These are phyloP conservation scores for Caenorhabditis drosophilae DNA, from an alignment of 2,888 invertebrate genomes.

Conservation along the genomic window DNA sequence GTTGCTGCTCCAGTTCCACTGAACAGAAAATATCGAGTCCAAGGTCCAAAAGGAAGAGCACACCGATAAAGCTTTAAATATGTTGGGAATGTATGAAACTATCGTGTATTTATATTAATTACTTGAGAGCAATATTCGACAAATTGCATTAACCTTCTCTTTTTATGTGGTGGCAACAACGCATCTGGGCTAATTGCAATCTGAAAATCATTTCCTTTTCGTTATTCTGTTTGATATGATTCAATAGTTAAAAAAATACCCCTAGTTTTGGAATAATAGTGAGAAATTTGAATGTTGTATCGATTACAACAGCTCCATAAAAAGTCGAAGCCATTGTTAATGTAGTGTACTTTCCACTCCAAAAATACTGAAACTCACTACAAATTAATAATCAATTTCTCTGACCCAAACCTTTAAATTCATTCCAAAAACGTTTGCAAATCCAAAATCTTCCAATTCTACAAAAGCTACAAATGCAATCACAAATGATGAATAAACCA, in stretches of 20 bases:
- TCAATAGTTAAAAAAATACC: constrained; percentile 4
- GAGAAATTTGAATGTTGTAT: constrained; percentile 23
- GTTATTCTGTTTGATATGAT: not conserved
- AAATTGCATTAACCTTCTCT: constrained; percentile 11
- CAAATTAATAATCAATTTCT: not conserved
- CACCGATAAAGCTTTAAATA: constrained; percentile 25
- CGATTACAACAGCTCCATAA: constrained; percentile 15
- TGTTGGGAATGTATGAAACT: not conserved
- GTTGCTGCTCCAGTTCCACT: not conserved
- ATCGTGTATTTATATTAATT: no score
- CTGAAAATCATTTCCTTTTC: constrained; percentile 8
- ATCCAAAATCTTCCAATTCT: constrained; percentile 8
- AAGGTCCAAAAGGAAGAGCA: constrained; percentile 31
- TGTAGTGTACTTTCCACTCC: constrained; percentile 9
- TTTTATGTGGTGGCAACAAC: constrained; percentile 4
- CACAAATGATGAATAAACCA: not conserved
- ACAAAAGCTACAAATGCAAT: not conserved
- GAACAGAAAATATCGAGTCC: constrained; percentile 21
- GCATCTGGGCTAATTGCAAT: constrained; percentile 6
- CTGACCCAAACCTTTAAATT: constrained; percentile 3
- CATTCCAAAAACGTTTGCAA: constrained; percentile 14
- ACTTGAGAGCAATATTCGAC: constrained; percentile 29
- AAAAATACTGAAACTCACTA: constrained; percentile 11
- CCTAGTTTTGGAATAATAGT: constrained; percentile 22
- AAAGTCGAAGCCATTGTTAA: constrained; percentile 12